Base-by-base conservation (phyloP, 1,140 invertebrate genomes). In the Psilanteris sp. region DNA sequence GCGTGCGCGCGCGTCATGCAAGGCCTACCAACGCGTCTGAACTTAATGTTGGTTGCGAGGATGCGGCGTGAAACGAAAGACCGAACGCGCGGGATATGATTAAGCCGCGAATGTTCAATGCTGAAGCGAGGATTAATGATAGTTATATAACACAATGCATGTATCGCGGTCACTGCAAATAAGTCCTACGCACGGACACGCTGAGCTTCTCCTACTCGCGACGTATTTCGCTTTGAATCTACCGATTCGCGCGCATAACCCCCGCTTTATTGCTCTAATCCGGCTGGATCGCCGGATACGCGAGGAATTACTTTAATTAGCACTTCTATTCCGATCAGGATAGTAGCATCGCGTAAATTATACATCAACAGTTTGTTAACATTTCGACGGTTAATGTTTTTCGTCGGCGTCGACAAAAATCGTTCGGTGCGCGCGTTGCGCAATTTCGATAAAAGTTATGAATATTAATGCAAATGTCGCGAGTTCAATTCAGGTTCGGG, bases 121-220 rank as follows among this genome's bases (percentile, higher is more conserved):
- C 26, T 68, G 43, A 31, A 31, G 37, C 57, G 48, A 54, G 34
- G 14, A 64, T 57, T 64, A 57, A 64, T 73, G 43, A 70, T 55
- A 59, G 52, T 67, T 64, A 54, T 34, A 70, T 76, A 55, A 76
- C 61, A 68, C 31, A 68, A 68, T 68, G 32, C 52, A 57, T 55
- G 62, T 46, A 67, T 68, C 27, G 64, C 37, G 55, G 39, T 70
- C 48, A 68, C 36, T 68, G 39, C 48, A 39, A 50, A 43, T 68
- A 24, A 41, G 27, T 44, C 48, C 36, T 64, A 64, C 32, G 57
- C 54, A 59, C 41, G 31, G 41, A 37, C 34, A 3, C 44, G n/a
- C n/a, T 7, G n/a, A n/a, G 39, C 13, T 46, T 44, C 59, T 50
- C 44, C 14, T 13, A 46, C 26, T 39, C 41, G 32, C 34, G 4